These are phyloP conservation scores for Nudaria mundana DNA, from an alignment of 2,888 invertebrate genomes.

Conservation along the genomic window DNA sequence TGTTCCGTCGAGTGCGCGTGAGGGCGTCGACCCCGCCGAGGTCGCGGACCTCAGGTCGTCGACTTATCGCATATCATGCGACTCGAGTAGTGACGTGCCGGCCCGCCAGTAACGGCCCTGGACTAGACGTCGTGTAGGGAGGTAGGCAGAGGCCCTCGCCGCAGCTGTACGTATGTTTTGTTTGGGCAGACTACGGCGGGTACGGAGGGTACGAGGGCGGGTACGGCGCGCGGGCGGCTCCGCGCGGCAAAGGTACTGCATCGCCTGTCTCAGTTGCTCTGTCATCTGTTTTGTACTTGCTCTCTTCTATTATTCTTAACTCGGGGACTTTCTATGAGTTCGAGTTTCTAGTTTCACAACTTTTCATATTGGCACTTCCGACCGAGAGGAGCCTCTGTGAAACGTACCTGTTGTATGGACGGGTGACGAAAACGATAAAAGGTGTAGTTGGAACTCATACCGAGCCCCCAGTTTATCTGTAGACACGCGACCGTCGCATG, in stretches of 20 bases:
- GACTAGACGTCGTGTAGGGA: not conserved
- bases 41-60: not conserved
- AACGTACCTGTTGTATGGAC: too few species aligned
- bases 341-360: too few species aligned
- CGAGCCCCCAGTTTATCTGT: too few species aligned
- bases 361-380: constrained; percentile 28
- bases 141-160: constrained; percentile 5
- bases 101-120: not conserved
- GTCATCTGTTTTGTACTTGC: not conserved
- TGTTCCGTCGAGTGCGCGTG: too few species aligned
- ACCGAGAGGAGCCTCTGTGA: constrained; percentile 22
- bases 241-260: constrained; percentile 92
- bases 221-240: constrained; percentile 92
- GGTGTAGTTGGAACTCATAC: too few species aligned
- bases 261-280: constrained; percentile 1
- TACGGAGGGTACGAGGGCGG: constrained; percentile 94
- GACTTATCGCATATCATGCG: not conserved
- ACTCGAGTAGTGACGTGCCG: not conserved
- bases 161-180: constrained; percentile 73
- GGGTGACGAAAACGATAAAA: too few species aligned
- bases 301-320: too few species aligned
- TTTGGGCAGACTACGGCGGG: constrained; percentile 90
- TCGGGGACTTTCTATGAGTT: too few species aligned
- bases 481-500: constrained; percentile 29
- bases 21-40: not conserved